Percentiles rank a stretch among this genome's conserved stretches.
These are phyloP conservation scores for Pituophis catenifer DNA, from an alignment of 2,113 vertebrate genomes.

Conservation along the genomic window DNA sequence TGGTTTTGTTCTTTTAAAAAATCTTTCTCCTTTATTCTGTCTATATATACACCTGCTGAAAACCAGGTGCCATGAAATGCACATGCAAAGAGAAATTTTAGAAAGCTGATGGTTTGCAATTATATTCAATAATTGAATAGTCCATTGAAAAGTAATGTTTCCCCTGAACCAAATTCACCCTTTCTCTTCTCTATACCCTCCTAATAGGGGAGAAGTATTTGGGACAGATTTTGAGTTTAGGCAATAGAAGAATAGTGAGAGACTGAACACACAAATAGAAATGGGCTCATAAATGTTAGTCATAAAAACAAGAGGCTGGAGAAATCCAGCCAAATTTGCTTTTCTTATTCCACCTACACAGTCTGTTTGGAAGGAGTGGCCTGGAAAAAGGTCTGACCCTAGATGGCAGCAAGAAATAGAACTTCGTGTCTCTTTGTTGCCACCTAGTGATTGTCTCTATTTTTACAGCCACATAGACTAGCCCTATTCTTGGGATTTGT, in stretches of 20 bases:
- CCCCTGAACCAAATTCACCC: not conserved
- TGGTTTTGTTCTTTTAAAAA: not conserved
- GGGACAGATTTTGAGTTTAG: not conserved
- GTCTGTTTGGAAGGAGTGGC: not conserved
- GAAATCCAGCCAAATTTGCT: not conserved
- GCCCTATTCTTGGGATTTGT: not conserved
- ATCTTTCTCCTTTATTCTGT: not conserved
- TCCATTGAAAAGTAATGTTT: not conserved
- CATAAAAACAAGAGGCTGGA: not conserved
- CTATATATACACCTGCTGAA: not conserved
- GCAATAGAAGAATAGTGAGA: not conserved
- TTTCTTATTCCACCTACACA: not conserved
- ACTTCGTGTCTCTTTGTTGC: not conserved
- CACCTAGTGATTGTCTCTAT: not conserved
- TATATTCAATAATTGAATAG: not conserved
- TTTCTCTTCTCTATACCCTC: not conserved
- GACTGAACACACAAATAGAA: not conserved
- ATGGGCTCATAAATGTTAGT: not conserved
- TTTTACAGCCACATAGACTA: not conserved
- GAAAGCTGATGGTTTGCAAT: not conserved
- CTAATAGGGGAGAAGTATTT: not conserved
- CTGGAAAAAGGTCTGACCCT: not conserved
- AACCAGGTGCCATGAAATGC: not conserved
- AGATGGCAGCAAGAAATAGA: not conserved
- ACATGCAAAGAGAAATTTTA: not conserved